Base-by-base conservation (phyloP, 2,113 vertebrate genomes). In the Pygoscelis antarcticus region DNA sequence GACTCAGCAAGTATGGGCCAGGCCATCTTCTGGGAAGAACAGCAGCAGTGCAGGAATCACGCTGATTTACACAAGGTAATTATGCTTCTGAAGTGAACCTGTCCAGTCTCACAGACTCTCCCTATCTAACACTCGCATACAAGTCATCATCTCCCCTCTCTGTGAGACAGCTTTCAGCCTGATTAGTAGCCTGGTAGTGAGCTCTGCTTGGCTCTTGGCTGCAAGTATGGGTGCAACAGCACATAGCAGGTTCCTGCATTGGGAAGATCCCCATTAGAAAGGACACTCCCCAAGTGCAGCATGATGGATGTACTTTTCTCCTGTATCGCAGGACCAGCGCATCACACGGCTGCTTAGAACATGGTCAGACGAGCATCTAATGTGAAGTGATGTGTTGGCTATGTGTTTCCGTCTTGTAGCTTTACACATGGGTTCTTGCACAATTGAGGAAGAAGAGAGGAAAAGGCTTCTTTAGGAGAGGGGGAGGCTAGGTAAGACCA, bases 401-500 rank as follows among this genome's bases (percentile, higher is more conserved):
- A 3, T 14, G 6, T 2, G 1, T 62, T 84, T 74, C 34, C 3
- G 4, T 57, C 42, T 30, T 58, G 34, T 40, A 81, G 5, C 13
- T 76, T 64, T 77, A 49, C 46, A 10, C 2, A 2, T 2, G 8
- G 7, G 9, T 64, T 86, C 49, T 93, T 70, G 34, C 9, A 57
- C 5, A 65, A 12, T 0, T 58, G 55, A 70, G 11, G 13, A 44
- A 62, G 52, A 77, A 58, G 29, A 75, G 23, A 66, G 6, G 16
- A 81, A 34, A 72, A 93, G 20, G 10, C 2, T 57, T 79, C 26
- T 40, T n/a, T 52, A 44, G 46, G 32, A 21, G 26, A 69, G 70
- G 1, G 3, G 2, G 4, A 62, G 3, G 13, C 6, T 89, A n/a
- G 19, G 6, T 55, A 60, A 23, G 66, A 40, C 3, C 13, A 13